phyloP scores from a whole-genome alignment of 1,140 invertebrate species.

The Ips typographus region DNA sequence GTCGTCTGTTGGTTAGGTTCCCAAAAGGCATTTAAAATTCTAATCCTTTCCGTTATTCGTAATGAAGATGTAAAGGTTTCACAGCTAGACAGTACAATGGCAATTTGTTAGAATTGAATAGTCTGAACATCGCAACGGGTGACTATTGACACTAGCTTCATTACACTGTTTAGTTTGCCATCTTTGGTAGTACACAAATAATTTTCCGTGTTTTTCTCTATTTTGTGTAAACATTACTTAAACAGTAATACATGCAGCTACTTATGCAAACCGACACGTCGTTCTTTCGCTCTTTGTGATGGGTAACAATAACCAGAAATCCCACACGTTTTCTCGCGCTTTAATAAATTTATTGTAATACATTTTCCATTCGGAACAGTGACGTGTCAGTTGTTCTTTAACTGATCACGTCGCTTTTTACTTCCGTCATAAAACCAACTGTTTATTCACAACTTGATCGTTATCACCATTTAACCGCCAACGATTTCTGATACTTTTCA shows the following conservation, averaged over 20 bases:
- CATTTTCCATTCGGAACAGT: slow-evolving; percentile 8
- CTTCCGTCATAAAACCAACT: slow-evolving; percentile 21
- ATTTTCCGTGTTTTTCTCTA: neutral
- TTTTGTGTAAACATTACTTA: neutral
- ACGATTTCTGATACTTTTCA: slow-evolving; percentile 5
- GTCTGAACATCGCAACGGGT: no score
- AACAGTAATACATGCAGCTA: neutral
- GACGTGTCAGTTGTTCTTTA: slow-evolving; percentile 19
- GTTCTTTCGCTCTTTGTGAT: slow-evolving; percentile 3
- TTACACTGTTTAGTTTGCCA: no score
- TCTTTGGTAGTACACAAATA: neutral
- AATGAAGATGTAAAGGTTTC: neutral
- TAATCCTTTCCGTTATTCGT: neutral
- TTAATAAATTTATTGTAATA: slow-evolving; percentile 27
- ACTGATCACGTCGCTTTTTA: slow-evolving; percentile 22
- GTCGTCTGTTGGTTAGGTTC: slow-evolving; percentile 1
- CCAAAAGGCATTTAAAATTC: neutral
- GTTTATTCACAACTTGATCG: slow-evolving; percentile 20
- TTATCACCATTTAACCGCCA: slow-evolving; percentile 12
- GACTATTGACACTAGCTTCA: no score
- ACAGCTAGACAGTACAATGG: neutral
- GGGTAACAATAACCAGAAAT: slow-evolving; percentile 20
- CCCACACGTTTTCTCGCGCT: slow-evolving; percentile 21
- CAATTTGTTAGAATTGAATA: neutral
- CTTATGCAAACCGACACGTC: neutral